These are phyloP conservation scores for Cotesia congregata DNA, from an alignment of 2,888 invertebrate genomes.

Conservation along the genomic window DNA sequence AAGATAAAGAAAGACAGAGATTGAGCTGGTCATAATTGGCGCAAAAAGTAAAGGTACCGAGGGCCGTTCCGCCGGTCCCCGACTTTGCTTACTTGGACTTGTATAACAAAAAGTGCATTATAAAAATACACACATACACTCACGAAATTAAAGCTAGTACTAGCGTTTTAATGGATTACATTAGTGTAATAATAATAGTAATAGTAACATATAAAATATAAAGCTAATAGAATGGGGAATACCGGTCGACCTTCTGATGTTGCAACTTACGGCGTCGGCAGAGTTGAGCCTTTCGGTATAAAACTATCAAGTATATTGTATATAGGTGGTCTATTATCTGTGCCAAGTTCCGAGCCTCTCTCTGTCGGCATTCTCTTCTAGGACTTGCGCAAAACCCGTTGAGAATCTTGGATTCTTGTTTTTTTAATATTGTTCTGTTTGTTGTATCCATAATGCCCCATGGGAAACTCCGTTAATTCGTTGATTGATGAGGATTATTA, in stretches of 20 bases:
- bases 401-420: not conserved
- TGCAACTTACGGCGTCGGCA: conserved; percentile 55
- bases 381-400: conserved; percentile 15
- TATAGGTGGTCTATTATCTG: not conserved
- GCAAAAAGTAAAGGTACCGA: no score
- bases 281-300: conserved; percentile 57
- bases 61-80: no score
- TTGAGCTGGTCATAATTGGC: no score
- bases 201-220: no score
- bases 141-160: not conserved
- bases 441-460: not conserved
- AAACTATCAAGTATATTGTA: not conserved
- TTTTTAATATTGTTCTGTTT: not conserved
- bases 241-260: conserved; percentile 70
- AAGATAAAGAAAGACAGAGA: no score
- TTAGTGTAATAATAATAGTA: no score
- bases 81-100: no score
- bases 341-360: conserved; percentile 29
- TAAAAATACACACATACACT: no score
- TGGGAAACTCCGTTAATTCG: conserved; percentile 55
- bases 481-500: conserved; percentile 38
- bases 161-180: not conserved
- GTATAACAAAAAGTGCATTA: no score
- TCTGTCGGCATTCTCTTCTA: conserved; percentile 15
- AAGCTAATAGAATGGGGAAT: conserved; percentile 50